phyloP scores from a whole-genome alignment of 2,113 vertebrate species.

The Vidua macroura region DNA sequence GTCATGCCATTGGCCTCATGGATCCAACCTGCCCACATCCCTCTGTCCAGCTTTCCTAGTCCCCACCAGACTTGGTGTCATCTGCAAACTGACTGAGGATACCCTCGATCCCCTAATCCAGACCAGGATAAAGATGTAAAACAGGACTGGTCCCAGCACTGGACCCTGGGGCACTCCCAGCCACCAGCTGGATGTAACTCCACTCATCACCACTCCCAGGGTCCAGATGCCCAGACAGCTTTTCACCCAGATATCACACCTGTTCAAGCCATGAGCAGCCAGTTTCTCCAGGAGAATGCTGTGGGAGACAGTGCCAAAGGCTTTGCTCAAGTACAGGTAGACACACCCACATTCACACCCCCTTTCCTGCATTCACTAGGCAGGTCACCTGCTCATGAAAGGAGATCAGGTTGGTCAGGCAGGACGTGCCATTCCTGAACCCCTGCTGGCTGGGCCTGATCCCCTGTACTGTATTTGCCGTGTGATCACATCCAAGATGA shows the following conservation, averaged over 20 bases:
- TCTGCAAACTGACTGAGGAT: not conserved
- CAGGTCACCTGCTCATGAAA: not conserved
- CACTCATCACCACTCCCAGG: not conserved
- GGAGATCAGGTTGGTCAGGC: not conserved
- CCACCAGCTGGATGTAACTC: not conserved
- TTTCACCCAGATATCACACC: no score
- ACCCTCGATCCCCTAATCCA: fast-evolving
- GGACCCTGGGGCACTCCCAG: not conserved
- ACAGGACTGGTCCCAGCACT: not conserved
- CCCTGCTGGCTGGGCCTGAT: not conserved
- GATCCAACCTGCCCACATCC: not conserved
- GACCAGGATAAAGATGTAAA: not conserved
- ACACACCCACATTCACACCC: not conserved
- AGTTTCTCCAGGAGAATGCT: not conserved
- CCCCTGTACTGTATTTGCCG: not conserved
- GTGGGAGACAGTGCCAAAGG: not conserved
- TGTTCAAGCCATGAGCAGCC: no score
- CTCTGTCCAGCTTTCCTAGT: not conserved
- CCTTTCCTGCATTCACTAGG: no score
- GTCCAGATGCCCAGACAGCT: no score
- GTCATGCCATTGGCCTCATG: not conserved
- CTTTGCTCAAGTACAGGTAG: not conserved
- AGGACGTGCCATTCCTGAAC: not conserved
- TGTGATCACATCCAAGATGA: not conserved
- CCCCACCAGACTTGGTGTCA: not conserved